Base-by-base conservation (phyloP, 2,113 vertebrate genomes). In the Syngnathus scovelli region DNA sequence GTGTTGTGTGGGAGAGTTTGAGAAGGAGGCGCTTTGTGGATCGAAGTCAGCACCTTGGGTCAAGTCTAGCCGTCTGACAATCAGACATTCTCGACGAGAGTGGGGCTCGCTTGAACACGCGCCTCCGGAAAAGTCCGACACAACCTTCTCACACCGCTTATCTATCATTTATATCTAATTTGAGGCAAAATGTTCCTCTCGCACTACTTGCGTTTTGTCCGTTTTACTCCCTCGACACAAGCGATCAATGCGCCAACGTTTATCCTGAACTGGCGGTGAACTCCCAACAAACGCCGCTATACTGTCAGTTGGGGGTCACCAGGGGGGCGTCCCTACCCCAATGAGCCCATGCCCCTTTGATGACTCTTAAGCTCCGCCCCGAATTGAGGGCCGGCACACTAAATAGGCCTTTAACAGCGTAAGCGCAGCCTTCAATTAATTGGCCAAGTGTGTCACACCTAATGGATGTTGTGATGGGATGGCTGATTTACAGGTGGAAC, bases 81-180 rank as follows among this genome's bases (percentile, higher is more conserved):
- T 93, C 88, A 90, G 27, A 74, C 70, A 73, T 85, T 87, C 81
- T 79, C 65, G 59, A 85, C 88, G 86, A 89, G 83, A 77, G 69
- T 76, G 83, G 78, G 80, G 90, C 89, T 84, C 86, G 84, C 76
- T 46, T 83, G 66, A 80, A 81, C 80, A 89, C 82, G 75, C 78
- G 70, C 67, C 67, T 69, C 51, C 68, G 73, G 73, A 70, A 80
- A 83, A 83, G 79, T 81, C 77, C 85, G 79, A 90, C 86, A 88
- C 77, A 79, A 68, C 78, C 86, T 72, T 88, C 90, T 89, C 74
- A 80, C 88, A 92, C 83, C 82, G 18, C 67, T 86, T 88, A 90
- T 92, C 89, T 91, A 93, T 93, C 90, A 93, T 93, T 93, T 91
- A 94, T 90, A 89, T 87, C 85, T 82, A 87, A 84, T 89, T 80